Base-by-base conservation (phyloP, 2,113 vertebrate genomes). In the Agapornis roseicollis region DNA sequence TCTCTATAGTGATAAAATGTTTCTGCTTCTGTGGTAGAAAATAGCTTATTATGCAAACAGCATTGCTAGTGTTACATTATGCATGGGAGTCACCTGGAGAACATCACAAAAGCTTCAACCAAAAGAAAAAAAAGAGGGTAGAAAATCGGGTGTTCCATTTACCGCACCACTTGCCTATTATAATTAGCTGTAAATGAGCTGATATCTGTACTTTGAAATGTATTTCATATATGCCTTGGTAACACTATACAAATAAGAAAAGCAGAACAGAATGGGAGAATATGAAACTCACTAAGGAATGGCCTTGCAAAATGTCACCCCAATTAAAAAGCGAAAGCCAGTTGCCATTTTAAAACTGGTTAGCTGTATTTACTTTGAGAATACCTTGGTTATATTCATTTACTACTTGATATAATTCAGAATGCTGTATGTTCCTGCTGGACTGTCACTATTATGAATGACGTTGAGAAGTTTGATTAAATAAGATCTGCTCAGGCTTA, bases 21-120 rank as follows among this genome's bases (percentile, higher is more conserved):
- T 98, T 98, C 97, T 98, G 97, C 97, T 97, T 98, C 97, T 98
- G 95, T 96, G 96, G 96, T 97, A 97, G 98, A 98, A 98, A 98
- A 98, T 98, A 97, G 97, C 98, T 98, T 98, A 98, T 98, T 98
- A 98, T 98, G 97, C 98, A 98, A 98, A 98, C 98, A 98, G 96
- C 97, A 97, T 97, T 98, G 97, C 97, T 95, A 89, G 96, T 98
- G 94, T 97, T 98, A 97, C 98, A 98, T 98, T 98, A 98, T 98
- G 98, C 98, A 98, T 98, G 91, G 97, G 96, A 97, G 97, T 98
- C 98, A 98, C 97, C 98, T 98, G 98, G 96, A 96, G 97, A 98
- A 98, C 96, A 97, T 97, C 97, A 98, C 97, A 98, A 98, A 98
- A 97, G 97, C 96, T 97, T 97, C 82, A 94, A 93, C 90, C 93